A percentile compares a stretch with the other conserved stretches of the same genome.
Conservation (phyloP, 2,797 vertebrate species). For the Megaceryle alcyon region DNA sequence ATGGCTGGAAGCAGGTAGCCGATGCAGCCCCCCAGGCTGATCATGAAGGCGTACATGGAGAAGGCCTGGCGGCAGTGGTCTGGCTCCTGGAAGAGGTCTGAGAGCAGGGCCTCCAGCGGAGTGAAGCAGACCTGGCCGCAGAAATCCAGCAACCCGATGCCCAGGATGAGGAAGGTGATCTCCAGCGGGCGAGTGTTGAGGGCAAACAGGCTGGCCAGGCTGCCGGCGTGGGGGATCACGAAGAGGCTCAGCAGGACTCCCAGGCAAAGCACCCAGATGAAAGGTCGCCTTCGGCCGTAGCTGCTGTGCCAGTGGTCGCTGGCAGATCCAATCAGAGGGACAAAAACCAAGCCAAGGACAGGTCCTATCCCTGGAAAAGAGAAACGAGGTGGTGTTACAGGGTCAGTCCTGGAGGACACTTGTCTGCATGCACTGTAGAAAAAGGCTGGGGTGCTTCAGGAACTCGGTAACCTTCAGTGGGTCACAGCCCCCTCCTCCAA, state of each 20-base stretch:
- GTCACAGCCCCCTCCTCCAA: neutral
- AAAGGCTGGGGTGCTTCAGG: fast-evolving
- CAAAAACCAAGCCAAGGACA: conserved; percentile 83
- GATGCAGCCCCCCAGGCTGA: conserved; percentile 87
- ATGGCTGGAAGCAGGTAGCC: conserved; percentile 87
- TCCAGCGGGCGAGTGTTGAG: conserved; percentile 72
- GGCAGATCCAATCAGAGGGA: conserved; percentile 83
- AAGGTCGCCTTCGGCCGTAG: conserved; percentile 86
- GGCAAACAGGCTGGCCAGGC: conserved; percentile 75
- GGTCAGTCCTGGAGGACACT: neutral
- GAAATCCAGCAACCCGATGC: conserved; percentile 85
- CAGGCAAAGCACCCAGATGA: conserved; percentile 86
- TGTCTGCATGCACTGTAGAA: neutral
- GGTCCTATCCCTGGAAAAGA: conserved; percentile 83
- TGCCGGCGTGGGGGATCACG: conserved; percentile 80
- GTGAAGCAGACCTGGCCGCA: conserved; percentile 90
- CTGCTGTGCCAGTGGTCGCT: conserved; percentile 86
- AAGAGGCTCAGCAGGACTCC: conserved; percentile 86
- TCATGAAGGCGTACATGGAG: conserved; percentile 86
- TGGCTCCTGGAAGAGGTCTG: conserved; percentile 85
- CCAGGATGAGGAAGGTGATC: conserved; percentile 82
- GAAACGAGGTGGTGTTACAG: neutral
- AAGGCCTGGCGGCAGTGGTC: conserved; percentile 85
- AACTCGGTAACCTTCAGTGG: neutral
- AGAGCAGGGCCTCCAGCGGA: conserved; percentile 85